Percentiles rank a stretch among this genome's conserved stretches.
Evolutionary conservation across 2,113 vertebrate species (phyloP).

Genomic region (Gobius niger): DNA sequence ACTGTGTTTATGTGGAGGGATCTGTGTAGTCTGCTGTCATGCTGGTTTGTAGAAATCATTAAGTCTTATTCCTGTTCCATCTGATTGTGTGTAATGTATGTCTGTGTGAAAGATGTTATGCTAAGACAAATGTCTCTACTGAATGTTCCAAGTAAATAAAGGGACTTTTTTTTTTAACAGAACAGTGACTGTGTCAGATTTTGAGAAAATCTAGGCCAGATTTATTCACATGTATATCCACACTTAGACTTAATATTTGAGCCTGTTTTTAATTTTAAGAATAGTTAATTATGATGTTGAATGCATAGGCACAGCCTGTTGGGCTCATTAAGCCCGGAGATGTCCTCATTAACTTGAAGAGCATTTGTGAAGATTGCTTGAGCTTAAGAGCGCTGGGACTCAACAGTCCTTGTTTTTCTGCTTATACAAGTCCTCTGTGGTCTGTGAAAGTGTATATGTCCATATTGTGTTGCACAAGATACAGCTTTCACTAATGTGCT

Average conservation of each 20-base stretch:
- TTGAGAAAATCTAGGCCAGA: too few species aligned
- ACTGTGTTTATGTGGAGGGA: constrained; percentile 38
- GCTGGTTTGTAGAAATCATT: constrained; percentile 39
- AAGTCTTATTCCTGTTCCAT: constrained; percentile 35
- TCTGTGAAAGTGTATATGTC: constrained; percentile 56
- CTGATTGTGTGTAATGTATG: constrained; percentile 23
- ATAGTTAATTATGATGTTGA: constrained; percentile 18
- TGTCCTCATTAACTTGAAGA: constrained; percentile 48
- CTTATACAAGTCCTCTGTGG: constrained; percentile 54
- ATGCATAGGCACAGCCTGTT: constrained; percentile 25
- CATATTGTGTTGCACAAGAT: constrained; percentile 45
- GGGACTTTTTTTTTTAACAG: constrained; percentile 53
- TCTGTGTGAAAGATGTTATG: constrained; percentile 19
- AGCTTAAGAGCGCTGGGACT: constrained; percentile 39
- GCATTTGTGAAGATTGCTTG: constrained; percentile 24
- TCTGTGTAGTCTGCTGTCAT: constrained; percentile 27
- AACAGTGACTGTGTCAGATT: constrained; percentile 48
- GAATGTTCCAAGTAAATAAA: constrained; percentile 56
- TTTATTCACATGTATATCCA: neutral
- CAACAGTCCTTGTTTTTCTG: constrained; percentile 34
- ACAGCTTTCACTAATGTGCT: constrained; percentile 54
- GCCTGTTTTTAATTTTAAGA: neutral
- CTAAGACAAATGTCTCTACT: constrained; percentile 34
- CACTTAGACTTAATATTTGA: neutral
- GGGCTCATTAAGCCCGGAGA: constrained; percentile 56